phyloP scores from a whole-genome alignment of 1,140 invertebrate species.

The Acromyrmex heyeri region DNA sequence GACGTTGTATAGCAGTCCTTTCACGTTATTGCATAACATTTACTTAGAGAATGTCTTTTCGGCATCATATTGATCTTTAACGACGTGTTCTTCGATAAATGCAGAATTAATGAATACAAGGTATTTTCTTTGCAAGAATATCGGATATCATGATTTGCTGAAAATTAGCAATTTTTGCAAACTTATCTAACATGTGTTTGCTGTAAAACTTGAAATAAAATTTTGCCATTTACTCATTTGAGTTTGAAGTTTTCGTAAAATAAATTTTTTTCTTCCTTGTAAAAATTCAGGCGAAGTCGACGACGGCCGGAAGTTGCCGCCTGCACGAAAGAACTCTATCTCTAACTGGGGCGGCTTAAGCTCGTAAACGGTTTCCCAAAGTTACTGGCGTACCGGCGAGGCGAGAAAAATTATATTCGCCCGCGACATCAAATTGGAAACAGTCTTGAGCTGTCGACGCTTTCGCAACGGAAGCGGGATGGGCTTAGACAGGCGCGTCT shows the following conservation, averaged over 20 bases:
- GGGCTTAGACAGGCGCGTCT: conserved; percentile 18
- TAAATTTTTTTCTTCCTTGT: conserved; percentile 40
- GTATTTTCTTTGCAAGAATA: background rate
- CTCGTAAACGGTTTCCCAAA: conserved; percentile 56
- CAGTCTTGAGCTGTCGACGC: conserved; percentile 53
- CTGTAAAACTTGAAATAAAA: background rate
- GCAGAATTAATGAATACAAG: background rate
- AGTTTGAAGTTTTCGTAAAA: conserved; percentile 28
- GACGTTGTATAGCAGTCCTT: background rate
- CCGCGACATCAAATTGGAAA: conserved; percentile 60
- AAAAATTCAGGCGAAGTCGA: conserved; percentile 49
- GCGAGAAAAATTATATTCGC: conserved; percentile 63
- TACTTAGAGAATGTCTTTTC: background rate
- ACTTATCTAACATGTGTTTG: background rate
- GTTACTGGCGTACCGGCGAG: conserved; percentile 51
- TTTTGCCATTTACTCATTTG: conserved; percentile 44
- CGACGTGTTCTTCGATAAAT: background rate
- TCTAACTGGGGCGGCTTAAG: conserved; percentile 59
- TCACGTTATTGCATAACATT: background rate
- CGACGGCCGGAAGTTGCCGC: conserved; percentile 47
- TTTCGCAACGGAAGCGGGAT: conserved; percentile 28
- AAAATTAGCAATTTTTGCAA: background rate
- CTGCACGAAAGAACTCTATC: conserved; percentile 53
- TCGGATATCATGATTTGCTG: background rate
- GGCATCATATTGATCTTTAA: background rate